Evolutionary conservation across 2,113 vertebrate genomes (phyloP), one percentile per base, ranked within the genome.

Genomic region (Caretta caretta): DNA sequence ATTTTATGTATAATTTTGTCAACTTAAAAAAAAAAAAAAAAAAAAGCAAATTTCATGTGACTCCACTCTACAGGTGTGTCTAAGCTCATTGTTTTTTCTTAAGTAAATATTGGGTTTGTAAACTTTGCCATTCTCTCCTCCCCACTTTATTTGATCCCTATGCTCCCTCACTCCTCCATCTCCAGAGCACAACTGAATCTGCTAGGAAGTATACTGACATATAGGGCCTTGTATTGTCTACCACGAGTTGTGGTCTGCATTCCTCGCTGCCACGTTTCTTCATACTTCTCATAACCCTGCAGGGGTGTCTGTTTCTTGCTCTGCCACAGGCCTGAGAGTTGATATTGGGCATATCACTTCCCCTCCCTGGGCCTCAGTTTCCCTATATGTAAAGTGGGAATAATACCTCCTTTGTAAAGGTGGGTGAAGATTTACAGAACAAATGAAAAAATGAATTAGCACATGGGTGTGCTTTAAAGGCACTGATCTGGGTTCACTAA

Each of bases 1-100:
- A 96, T 97, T 96, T 98, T 97, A 97, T 98, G 97, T 98, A 98
- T 97, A 98, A 98, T 97, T 98, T 98, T 98, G 97, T 98, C 97
- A 97, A 98, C 97, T 98, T 42, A 42, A 98, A 97, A 97, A 48
- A 79, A 49, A 42, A 49, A n/a, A n/a, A n/a, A n/a, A 78, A 57
- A 42, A 8, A 59, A 91, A 97, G 97, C 96, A 94, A 97, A 95
- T 98, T 98, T 97, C 97, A 98, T 97, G 97, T 98, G 98, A 97
- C 78, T 81, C 80, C 92, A 83, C 84, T 93, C 93, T 97, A 82
- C 80, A 83, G 53, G 19, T 56, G 54, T 88, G 89, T 88, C 72
- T 57, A 48, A n/a, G 46, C 80, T 97, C 8, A 80, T 27, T 92
- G 51, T 94, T 79, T 93, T 65, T 51, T 46, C 54, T 76, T 53